A percentile compares a stretch with the other conserved stretches of the same genome.
Evolutionary conservation across 2,113 vertebrate species (phyloP).

Genomic region (Donacobius atricapilla): DNA sequence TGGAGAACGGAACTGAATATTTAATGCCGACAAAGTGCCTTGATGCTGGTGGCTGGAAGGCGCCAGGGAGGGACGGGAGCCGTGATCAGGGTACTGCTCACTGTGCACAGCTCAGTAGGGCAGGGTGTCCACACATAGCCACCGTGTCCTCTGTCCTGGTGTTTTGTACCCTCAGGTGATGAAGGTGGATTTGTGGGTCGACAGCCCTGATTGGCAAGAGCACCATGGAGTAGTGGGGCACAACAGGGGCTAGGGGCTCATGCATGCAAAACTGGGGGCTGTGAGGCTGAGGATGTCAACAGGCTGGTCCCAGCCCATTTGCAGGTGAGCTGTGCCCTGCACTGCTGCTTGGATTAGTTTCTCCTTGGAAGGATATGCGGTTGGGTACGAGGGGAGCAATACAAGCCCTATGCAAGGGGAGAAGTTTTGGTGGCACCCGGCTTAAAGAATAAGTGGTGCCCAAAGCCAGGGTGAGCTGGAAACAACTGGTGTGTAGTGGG

Average conservation of each 20-base stretch:
- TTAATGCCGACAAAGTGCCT: conserved; percentile 22
- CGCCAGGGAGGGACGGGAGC: neutral
- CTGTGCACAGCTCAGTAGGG: rapidly evolving
- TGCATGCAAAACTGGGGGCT: rapidly evolving
- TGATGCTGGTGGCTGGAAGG: neutral
- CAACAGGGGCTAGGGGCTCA: neutral
- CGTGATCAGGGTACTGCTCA: neutral
- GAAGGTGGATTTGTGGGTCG: rapidly evolving
- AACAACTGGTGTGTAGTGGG: neutral
- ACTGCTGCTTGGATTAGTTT: neutral
- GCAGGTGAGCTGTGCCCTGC: neutral
- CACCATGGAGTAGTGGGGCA: neutral
- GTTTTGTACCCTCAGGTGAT: neutral
- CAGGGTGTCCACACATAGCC: rapidly evolving
- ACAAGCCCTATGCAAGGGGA: rapidly evolving
- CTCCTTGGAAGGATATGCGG: neutral
- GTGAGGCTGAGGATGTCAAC: neutral
- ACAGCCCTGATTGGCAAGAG: neutral
- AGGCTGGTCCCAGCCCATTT: rapidly evolving
- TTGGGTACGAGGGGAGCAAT: neutral
- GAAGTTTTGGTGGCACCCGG: neutral
- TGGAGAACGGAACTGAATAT: conserved; percentile 29
- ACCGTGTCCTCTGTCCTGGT: rapidly evolving
- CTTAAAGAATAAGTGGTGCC: neutral
- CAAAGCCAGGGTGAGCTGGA: neutral